These are phyloP conservation scores for Synodontis membranacea DNA, from an alignment of 2,113 vertebrate genomes.

Conservation along the genomic window DNA sequence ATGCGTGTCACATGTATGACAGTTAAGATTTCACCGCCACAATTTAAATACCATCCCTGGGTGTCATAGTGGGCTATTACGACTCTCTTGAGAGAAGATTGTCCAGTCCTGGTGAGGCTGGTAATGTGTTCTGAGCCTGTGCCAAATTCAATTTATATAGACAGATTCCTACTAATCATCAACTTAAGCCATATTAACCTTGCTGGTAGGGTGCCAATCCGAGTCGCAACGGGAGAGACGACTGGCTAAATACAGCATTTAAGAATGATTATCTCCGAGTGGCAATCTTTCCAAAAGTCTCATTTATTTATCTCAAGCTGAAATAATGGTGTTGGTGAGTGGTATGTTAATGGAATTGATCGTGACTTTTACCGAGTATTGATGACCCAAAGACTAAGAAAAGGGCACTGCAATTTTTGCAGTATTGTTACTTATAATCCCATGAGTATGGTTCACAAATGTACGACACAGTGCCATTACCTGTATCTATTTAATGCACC, in stretches of 20 bases:
- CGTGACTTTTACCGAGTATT: background rate
- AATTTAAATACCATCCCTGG: background rate
- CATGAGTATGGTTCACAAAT: background rate
- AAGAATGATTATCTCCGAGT: constrained; percentile 41
- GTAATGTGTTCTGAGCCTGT: constrained; percentile 44
- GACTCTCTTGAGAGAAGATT: constrained; percentile 16
- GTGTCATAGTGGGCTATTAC: background rate
- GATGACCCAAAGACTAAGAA: background rate
- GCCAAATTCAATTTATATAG: constrained; percentile 58
- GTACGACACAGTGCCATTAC: background rate
- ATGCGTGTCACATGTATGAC: background rate
- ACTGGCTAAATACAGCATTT: constrained; percentile 46
- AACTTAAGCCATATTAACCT: constrained; percentile 50
- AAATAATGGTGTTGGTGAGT: background rate
- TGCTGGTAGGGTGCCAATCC: constrained; percentile 55
- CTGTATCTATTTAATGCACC: background rate
- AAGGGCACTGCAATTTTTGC: background rate
- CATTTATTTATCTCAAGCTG: constrained; percentile 4
- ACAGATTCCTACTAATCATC: constrained; percentile 57
- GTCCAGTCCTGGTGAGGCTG: constrained; percentile 33
- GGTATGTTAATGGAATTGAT: background rate
- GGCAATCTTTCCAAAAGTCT: constrained; percentile 10
- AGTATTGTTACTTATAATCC: background rate
- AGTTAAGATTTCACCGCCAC: background rate
- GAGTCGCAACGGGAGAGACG: constrained; percentile 39